Evolutionary conservation across 2,797 vertebrate genomes (phyloP).

Genomic region (Chelon auratus): DNA sequence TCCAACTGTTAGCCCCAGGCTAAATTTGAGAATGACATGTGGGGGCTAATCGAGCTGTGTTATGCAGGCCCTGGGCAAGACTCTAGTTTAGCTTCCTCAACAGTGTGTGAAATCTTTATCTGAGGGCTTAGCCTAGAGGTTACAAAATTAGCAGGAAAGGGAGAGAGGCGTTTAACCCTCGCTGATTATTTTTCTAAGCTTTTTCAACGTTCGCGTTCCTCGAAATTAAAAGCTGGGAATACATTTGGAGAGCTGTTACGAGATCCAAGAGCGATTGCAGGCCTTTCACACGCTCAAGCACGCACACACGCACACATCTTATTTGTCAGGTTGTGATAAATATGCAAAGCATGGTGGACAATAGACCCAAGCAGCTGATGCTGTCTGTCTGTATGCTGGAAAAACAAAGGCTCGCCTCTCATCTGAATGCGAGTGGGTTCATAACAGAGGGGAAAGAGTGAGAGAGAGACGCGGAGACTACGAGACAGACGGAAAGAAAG

Average conservation of each 20-base stretch:
- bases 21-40: slow-evolving; percentile 56
- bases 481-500: slow-evolving; percentile 19
- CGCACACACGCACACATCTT: slow-evolving; percentile 38
- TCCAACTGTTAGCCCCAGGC: slow-evolving; percentile 64
- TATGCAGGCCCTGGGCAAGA: slow-evolving; percentile 56
- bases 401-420: slow-evolving; percentile 70
- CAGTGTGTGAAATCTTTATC: slow-evolving; percentile 37
- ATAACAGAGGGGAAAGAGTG: slow-evolving; percentile 48
- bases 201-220: slow-evolving; percentile 8
- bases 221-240: slow-evolving; percentile 22
- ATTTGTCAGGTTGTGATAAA: slow-evolving; percentile 79
- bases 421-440: slow-evolving; percentile 64
- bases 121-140: slow-evolving; percentile 6
- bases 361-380: slow-evolving; percentile 79
- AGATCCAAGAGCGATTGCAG: slow-evolving; percentile 34
- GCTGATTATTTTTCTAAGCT: background rate
- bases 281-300: slow-evolving; percentile 22
- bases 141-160: background rate
- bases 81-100: slow-evolving; percentile 41
- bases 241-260: slow-evolving; percentile 45
- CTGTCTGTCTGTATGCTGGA: slow-evolving; percentile 63
- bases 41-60: slow-evolving; percentile 53
- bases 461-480: slow-evolving; percentile 9
- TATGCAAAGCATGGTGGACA: slow-evolving; percentile 79
- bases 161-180: slow-evolving; percentile 13